Evolutionary conservation across 2,888 invertebrate species (phyloP).

Genomic region (Melieria picta): DNA sequence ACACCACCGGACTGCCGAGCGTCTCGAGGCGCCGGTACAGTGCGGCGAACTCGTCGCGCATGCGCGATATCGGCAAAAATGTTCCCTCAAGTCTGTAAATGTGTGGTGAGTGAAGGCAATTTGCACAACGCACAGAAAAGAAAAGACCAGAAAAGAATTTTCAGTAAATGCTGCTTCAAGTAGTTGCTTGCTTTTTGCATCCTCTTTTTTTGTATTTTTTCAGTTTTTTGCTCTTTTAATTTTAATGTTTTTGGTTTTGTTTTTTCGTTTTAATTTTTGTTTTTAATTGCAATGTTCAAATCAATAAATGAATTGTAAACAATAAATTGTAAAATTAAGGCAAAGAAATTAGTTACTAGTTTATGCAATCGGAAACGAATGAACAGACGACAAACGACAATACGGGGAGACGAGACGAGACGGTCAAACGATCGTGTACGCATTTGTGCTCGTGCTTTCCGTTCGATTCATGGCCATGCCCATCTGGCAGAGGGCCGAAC

Average conservation of each 20-base stretch:
- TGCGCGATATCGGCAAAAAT: constrained; percentile 73
- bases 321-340: constrained; percentile 15
- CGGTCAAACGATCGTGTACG: neutral
- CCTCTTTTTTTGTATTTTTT: constrained; percentile 1
- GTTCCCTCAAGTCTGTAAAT: constrained; percentile 72
- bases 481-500: neutral
- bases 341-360: constrained; percentile 25
- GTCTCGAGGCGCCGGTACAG: constrained; percentile 73
- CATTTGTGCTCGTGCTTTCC: constrained; percentile 1
- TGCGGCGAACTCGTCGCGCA: constrained; percentile 76
- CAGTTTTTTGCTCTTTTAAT: neutral
- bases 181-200: neutral
- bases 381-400: constrained; percentile 14
- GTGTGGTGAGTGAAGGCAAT: constrained; percentile 23
- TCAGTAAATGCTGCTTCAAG: constrained; percentile 9
- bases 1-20: constrained; percentile 82
- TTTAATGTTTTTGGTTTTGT: neutral
- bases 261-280: neutral
- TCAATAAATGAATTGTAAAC: constrained; percentile 16
- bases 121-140: constrained; percentile 26
- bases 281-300: neutral
- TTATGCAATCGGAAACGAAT: constrained; percentile 32
- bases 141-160: constrained; percentile 1
- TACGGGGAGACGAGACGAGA: neutral
- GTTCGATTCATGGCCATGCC: constrained; percentile 13